A percentile compares a stretch with the other conserved stretches of the same genome.
These are phyloP conservation scores for Tribolium freemani DNA, from an alignment of 2,888 invertebrate species.

Conservation along the genomic window DNA sequence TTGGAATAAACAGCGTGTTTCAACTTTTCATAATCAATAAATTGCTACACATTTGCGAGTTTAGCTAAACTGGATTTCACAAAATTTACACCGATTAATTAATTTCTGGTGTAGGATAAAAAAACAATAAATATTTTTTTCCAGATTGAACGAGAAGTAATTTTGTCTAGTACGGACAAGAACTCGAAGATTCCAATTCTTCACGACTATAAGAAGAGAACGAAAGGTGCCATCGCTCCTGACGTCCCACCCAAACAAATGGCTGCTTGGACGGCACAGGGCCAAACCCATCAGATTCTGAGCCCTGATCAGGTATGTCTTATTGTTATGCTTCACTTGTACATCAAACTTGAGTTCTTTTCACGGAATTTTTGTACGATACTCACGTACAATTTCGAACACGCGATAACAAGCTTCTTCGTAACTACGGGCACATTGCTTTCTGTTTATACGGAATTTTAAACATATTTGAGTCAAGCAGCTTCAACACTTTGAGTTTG, in stretches of 20 bases:
- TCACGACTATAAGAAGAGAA: slow-evolving; percentile 78
- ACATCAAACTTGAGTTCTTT: neutral
- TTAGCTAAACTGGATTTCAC: neutral
- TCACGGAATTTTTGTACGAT: slow-evolving; percentile 19
- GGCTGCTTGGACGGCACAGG: slow-evolving; percentile 80
- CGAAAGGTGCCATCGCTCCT: slow-evolving; percentile 76
- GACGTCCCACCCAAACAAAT: slow-evolving; percentile 82
- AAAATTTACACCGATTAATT: too few relatives aligned
- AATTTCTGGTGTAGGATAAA: too few relatives aligned
- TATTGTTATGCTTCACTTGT: slow-evolving; percentile 21
- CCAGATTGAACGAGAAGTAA: slow-evolving; percentile 86
- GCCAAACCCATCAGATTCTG: slow-evolving; percentile 63
- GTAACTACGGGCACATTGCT: slow-evolving; percentile 49
- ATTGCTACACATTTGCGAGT: neutral
- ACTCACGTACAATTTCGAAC: slow-evolving; percentile 45
- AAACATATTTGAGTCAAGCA: neutral
- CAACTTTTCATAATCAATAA: too few relatives aligned
- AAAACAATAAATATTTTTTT: slow-evolving; percentile 51
- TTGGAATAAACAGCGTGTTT: neutral
- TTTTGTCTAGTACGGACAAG: slow-evolving; percentile 81
- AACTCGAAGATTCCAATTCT: slow-evolving; percentile 84
- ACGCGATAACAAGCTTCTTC: slow-evolving; percentile 49
- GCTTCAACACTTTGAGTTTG: too few relatives aligned
- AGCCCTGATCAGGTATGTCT: slow-evolving; percentile 64
- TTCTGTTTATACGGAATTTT: slow-evolving; percentile 38